Conservation (phyloP, 2,113 vertebrate species). For the Proterorhinus semilunaris region DNA sequence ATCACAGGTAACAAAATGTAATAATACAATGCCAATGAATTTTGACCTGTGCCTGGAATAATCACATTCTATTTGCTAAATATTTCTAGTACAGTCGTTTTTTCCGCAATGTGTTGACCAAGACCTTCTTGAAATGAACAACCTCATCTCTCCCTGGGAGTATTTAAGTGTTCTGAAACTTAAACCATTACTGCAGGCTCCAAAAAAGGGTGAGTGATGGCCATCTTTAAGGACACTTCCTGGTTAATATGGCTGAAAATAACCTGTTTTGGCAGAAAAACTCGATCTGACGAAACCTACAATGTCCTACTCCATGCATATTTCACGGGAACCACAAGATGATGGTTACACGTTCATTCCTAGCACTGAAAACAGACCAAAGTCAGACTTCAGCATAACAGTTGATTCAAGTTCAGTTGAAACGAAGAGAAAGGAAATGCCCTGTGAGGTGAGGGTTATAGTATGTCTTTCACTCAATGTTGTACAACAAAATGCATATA, state of each 20-base stretch:
- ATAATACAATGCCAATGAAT: background rate
- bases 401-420: slow-evolving; percentile 28
- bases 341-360: slow-evolving; percentile 34
- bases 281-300: slow-evolving; percentile 62
- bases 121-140: slow-evolving; percentile 77
- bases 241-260: background rate
- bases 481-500: background rate
- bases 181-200: slow-evolving; percentile 39
- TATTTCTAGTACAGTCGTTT: slow-evolving; percentile 75
- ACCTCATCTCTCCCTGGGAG: slow-evolving; percentile 84
- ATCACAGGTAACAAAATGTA: slow-evolving; percentile 76
- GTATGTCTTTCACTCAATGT: too few relatives aligned
- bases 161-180: slow-evolving; percentile 72
- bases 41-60: background rate
- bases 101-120: slow-evolving; percentile 83
- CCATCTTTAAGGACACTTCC: background rate
- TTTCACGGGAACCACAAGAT: slow-evolving; percentile 38
- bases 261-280: slow-evolving; percentile 58
- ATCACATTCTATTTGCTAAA: background rate
- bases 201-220: slow-evolving; percentile 1
- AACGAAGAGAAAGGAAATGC: slow-evolving; percentile 13
- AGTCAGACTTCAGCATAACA: slow-evolving; percentile 58
- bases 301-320: slow-evolving; percentile 53
- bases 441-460: slow-evolving; percentile 47
- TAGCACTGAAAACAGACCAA: slow-evolving; percentile 10